These are phyloP conservation scores for Antrozous pallidus DNA, from an alignment of 2,797 vertebrate species.

Conservation along the genomic window DNA sequence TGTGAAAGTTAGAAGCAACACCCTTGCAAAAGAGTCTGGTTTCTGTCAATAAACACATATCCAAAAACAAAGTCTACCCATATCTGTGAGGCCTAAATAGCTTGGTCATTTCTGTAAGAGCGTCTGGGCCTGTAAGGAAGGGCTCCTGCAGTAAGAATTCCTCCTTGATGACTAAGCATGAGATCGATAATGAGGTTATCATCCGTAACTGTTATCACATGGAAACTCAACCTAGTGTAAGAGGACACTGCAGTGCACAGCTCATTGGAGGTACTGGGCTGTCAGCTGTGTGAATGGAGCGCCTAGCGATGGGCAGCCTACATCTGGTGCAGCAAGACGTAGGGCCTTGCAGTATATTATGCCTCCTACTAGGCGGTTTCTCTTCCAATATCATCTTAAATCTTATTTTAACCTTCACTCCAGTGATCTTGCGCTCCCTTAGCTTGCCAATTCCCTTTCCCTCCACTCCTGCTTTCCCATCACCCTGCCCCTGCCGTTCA, in stretches of 20 bases:
- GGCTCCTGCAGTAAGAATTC: background rate
- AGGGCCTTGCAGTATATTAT: background rate
- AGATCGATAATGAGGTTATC: background rate
- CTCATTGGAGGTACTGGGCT: background rate
- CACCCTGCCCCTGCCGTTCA: background rate
- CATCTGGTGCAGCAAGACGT: background rate
- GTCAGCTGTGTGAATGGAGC: background rate
- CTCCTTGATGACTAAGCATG: background rate
- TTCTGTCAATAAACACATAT: background rate
- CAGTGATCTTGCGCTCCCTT: background rate
- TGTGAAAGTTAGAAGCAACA: conserved; percentile 82
- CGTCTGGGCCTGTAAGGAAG: background rate
- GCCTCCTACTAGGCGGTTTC: background rate
- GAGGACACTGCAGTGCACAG: background rate
- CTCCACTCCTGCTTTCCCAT: background rate
- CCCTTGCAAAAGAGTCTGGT: background rate
- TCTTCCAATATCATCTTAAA: background rate
- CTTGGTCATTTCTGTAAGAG: background rate
- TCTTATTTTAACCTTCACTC: background rate
- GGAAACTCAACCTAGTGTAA: background rate
- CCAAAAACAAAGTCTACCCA: background rate
- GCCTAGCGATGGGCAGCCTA: background rate
- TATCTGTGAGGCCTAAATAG: background rate
- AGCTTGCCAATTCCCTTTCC: background rate
- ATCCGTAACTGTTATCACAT: background rate